Evolutionary conservation across 2,888 invertebrate genomes (phyloP).

Genomic region (Athalia circularis): DNA sequence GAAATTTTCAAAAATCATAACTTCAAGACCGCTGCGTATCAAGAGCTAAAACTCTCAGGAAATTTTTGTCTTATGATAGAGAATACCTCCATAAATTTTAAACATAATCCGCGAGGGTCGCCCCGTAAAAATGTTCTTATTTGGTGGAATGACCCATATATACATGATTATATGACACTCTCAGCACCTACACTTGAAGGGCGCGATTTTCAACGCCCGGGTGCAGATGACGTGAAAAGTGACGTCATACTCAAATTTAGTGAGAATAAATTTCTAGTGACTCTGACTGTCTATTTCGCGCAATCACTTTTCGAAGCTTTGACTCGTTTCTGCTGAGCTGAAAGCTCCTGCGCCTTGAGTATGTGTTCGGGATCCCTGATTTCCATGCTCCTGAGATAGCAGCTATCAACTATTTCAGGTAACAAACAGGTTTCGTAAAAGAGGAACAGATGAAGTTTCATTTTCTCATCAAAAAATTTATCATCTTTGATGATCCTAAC

Average conservation of each 20-base stretch:
- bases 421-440: slow-evolving; percentile 58
- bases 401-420: slow-evolving; percentile 57
- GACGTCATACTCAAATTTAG: no score
- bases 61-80: no score
- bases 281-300: background rate
- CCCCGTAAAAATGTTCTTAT: no score
- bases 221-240: no score
- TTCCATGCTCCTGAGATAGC: slow-evolving; percentile 47
- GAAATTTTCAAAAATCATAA: no score
- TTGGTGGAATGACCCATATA: no score
- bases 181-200: no score
- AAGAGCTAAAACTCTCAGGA: no score
- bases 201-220: no score
- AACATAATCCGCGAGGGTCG: no score
- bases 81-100: no score
- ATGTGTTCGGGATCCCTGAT: slow-evolving; percentile 55
- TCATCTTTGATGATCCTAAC: slow-evolving; percentile 53
- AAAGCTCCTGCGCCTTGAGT: slow-evolving; percentile 13
- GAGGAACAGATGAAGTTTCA: slow-evolving; percentile 48
- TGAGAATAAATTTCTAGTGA: background rate
- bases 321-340: background rate
- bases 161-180: background rate
- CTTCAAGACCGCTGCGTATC: no score
- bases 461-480: slow-evolving; percentile 52
- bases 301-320: background rate